Evolutionary conservation across 2,797 vertebrate genomes (phyloP), one percentile per base, ranked within the genome.

Genomic region (Lepus townsendii): DNA sequence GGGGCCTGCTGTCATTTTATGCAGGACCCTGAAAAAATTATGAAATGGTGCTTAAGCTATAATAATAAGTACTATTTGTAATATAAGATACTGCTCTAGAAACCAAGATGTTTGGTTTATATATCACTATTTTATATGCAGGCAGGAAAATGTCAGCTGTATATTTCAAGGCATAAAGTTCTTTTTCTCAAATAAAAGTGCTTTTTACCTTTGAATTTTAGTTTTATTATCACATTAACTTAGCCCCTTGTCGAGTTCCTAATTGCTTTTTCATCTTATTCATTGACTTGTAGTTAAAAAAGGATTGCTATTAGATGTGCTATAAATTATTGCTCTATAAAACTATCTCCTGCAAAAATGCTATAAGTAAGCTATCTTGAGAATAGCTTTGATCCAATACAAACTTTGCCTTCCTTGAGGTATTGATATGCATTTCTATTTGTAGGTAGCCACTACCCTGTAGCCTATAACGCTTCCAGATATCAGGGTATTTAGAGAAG

Each of bases 211-310:
- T 38, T 54, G n/a, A 30, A 79, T 95, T 88, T 22, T 76, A 27
- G 72, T 68, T 85, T 89, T 0, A 8, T 32, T 42, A 10, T 5
- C 13, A 65, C 30, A 32, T 27, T 72, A 79, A 63, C 19, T 65
- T 60, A 87, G 57, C 14, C 2, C 12, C 38, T 92, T 89, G 20
- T 83, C 27, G 73, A 95, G 3, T 73, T 63, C 14, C 63, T 77
- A 71, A 38, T 77, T 84, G 9, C 30, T 38, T 50, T 79, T 91
- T 95, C 38, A 65, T 78, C 24, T 66, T 91, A 86, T 47, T 30
- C 38, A 17, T 76, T 92, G 38, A 3, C 24, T 96, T 96, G 88
- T 60, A 79, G 17, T 78, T 63, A 87, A 94, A 92, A 75, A 78
- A 86, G 26, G 52, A 82, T 14, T 35, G 5, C 14, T 68, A 76